Percentiles rank a stretch among this genome's conserved stretches.
Evolutionary conservation across 2,888 invertebrate genomes (phyloP).

Genomic region (Macaria notata): DNA sequence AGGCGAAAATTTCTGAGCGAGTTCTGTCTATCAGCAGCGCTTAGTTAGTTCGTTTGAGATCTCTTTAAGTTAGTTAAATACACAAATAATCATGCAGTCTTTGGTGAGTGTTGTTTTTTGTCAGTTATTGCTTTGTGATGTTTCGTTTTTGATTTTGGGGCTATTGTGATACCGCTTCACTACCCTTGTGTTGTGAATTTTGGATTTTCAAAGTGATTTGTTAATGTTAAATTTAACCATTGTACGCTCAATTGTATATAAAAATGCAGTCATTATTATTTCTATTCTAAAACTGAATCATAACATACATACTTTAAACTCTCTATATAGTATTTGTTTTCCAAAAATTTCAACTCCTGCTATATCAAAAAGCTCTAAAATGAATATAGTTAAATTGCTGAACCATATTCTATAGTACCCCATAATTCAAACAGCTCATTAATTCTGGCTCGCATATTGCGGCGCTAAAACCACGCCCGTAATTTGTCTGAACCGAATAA

Average conservation of each 20-base stretch:
- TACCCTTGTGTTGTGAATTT: constrained; percentile 12
- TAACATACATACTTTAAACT: too few relatives aligned
- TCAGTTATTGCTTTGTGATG: constrained; percentile 27
- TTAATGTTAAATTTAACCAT: too few relatives aligned
- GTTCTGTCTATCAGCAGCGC: constrained; percentile 78
- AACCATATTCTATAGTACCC: background rate
- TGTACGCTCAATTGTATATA: too few relatives aligned
- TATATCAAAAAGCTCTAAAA: too few relatives aligned
- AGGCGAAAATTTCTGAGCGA: constrained; percentile 80
- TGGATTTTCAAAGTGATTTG: background rate
- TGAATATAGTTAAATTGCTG: too few relatives aligned
- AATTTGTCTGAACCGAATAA: constrained; percentile 44
- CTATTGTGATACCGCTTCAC: background rate
- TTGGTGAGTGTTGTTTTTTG: constrained; percentile 62
- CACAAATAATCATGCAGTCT: constrained; percentile 77
- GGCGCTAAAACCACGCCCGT: constrained; percentile 38
- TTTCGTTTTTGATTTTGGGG: constrained; percentile 6
- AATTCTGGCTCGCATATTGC: constrained; percentile 24
- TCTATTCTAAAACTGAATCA: too few relatives aligned
- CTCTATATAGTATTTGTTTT: too few relatives aligned
- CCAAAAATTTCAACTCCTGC: too few relatives aligned
- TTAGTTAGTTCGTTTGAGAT: constrained; percentile 81
- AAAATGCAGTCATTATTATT: too few relatives aligned
- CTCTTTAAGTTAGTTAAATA: constrained; percentile 65
- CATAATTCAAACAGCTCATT: constrained; percentile 8